Evolutionary conservation across 2,888 invertebrate species (phyloP).

Genomic region (Drosophila kokeensis): DNA sequence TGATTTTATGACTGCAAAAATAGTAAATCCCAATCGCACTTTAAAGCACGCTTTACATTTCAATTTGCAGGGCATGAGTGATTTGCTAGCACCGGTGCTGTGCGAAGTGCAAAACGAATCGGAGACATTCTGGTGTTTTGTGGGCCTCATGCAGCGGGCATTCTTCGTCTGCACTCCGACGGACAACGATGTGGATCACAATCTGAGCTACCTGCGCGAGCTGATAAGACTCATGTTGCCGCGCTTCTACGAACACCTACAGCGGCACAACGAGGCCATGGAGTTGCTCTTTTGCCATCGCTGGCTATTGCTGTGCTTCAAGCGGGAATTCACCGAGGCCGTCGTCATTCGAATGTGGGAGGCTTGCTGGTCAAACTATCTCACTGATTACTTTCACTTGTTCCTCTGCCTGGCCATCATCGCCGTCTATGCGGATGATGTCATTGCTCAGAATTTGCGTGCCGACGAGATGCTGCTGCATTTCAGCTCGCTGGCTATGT

Average conservation of each 20-base stretch:
- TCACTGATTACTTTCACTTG: slow-evolving; percentile 97
- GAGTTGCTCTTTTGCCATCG: slow-evolving; percentile 97
- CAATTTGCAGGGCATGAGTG: slow-evolving; percentile 97
- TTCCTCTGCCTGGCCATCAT: slow-evolving; percentile 97
- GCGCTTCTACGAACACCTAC: slow-evolving; percentile 94
- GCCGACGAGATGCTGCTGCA: slow-evolving; percentile 98
- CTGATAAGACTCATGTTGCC: slow-evolving; percentile 95
- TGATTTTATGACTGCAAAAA: not conserved
- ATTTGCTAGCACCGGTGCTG: slow-evolving; percentile 95
- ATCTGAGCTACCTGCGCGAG: slow-evolving; percentile 94
- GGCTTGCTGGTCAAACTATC: slow-evolving; percentile 98
- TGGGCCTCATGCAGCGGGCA: slow-evolving; percentile 97
- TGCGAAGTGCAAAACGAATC: slow-evolving; percentile 97
- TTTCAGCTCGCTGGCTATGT: slow-evolving; percentile 98
- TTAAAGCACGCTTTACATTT: slow-evolving; percentile 70
- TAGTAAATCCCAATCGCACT: not conserved
- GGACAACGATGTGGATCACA: slow-evolving; percentile 97
- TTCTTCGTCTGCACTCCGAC: slow-evolving; percentile 98
- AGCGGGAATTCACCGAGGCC: slow-evolving; percentile 95
- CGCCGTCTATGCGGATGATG: slow-evolving; percentile 96
- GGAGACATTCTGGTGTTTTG: slow-evolving; percentile 99
- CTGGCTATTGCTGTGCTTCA: slow-evolving; percentile 97
- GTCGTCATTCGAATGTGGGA: slow-evolving; percentile 97
- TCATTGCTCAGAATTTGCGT: slow-evolving; percentile 95
- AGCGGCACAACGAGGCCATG: slow-evolving; percentile 93